Conservation (phyloP, 2,888 invertebrate genomes). For the Mongoloraphidia duomilia region DNA sequence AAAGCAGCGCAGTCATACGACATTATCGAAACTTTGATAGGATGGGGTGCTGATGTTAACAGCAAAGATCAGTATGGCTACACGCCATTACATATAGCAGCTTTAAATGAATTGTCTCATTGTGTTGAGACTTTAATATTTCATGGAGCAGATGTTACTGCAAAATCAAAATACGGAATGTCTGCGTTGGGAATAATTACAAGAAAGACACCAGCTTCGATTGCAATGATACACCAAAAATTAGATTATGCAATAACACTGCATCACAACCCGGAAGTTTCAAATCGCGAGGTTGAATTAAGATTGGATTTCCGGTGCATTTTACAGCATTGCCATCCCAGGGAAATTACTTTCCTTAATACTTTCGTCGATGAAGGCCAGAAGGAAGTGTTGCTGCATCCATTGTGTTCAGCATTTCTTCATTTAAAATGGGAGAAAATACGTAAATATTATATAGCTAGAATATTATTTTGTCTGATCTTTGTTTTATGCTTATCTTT, state of each 20-base stretch:
- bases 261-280: constrained; percentile 61
- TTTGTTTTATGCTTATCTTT: constrained; percentile 69
- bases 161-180: constrained; percentile 74
- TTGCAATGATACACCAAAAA: constrained; percentile 69
- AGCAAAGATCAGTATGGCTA: constrained; percentile 75
- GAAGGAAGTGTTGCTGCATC: constrained; percentile 74
- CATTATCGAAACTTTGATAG: constrained; percentile 61
- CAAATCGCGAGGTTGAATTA: constrained; percentile 66
- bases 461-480: constrained; percentile 62
- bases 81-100: constrained; percentile 73
- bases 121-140: constrained; percentile 74
- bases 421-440: constrained; percentile 86
- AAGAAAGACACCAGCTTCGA: constrained; percentile 72
- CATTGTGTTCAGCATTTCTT: constrained; percentile 74
- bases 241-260: constrained; percentile 66
- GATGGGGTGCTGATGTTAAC: constrained; percentile 71
- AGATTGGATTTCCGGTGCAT: constrained; percentile 71
- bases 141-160: constrained; percentile 79
- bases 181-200: constrained; percentile 75
- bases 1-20: constrained; percentile 69
- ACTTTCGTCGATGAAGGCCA: constrained; percentile 81
- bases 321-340: constrained; percentile 66
- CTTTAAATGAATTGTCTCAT: constrained; percentile 68
- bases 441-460: constrained; percentile 70
- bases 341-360: constrained; percentile 74